Conservation (phyloP, 2,797 vertebrate genomes). For the Pempheris klunzingeri region DNA sequence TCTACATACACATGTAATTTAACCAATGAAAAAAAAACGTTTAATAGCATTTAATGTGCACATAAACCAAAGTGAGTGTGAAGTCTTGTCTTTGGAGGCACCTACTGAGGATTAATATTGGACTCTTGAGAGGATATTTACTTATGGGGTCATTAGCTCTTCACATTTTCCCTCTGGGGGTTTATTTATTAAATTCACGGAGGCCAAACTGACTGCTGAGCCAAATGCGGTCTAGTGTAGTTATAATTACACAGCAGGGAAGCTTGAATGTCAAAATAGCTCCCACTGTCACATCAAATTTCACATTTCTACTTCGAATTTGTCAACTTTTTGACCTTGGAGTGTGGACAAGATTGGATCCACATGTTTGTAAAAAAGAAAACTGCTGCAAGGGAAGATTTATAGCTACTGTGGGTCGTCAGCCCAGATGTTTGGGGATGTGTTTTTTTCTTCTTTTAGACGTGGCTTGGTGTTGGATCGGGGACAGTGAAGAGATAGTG, state of each 20-base stretch:
- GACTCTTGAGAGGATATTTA: constrained; percentile 37
- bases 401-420: background rate
- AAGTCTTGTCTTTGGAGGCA: constrained; percentile 8
- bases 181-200: constrained; percentile 23
- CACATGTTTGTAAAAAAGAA: background rate
- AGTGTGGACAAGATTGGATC: constrained; percentile 19
- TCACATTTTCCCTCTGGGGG: constrained; percentile 25
- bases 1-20: background rate
- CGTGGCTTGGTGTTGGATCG: background rate
- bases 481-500: background rate
- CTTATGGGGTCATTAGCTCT: constrained; percentile 30
- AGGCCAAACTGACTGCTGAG: background rate
- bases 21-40: constrained; percentile 10
- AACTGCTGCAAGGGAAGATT: constrained; percentile 19
- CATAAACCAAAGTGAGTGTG: background rate
- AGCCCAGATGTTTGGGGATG: constrained; percentile 21
- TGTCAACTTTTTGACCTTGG: constrained; percentile 36
- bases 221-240: constrained; percentile 9
- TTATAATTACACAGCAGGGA: constrained; percentile 27
- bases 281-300: background rate
- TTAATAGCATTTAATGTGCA: background rate
- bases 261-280: constrained; percentile 5
- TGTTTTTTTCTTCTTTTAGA: background rate
- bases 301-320: constrained; percentile 19
- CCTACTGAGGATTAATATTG: background rate